These are phyloP conservation scores for Leptodactylus fuscus DNA, from an alignment of 2,113 vertebrate genomes.

Conservation along the genomic window DNA sequence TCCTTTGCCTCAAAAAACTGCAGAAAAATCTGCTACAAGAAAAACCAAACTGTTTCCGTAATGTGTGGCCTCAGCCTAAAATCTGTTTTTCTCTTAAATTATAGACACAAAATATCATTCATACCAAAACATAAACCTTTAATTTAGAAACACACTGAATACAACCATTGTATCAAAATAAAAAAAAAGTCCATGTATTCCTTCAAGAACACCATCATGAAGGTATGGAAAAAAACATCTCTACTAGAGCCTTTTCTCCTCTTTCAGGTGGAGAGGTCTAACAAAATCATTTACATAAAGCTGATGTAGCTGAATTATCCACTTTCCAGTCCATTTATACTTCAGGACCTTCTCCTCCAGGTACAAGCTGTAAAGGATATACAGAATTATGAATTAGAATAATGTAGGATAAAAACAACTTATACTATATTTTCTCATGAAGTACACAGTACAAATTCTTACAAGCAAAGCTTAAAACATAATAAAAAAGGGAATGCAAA, in stretches of 20 bases:
- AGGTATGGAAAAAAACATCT: neutral
- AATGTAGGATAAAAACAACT: too few species aligned
- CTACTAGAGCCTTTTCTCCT: neutral
- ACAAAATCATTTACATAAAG: neutral
- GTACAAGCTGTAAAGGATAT: slow-evolving; percentile 83
- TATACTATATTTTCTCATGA: too few species aligned
- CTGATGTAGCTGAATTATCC: neutral
- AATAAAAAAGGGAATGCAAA: too few species aligned
- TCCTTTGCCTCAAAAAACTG: too few species aligned
- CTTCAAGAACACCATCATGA: neutral
- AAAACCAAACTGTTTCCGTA: too few species aligned
- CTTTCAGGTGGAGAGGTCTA: neutral
- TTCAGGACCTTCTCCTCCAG: slow-evolving; percentile 97
- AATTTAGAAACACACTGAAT: neutral
- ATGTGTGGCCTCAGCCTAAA: too few species aligned
- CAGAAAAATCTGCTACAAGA: too few species aligned
- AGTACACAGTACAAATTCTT: too few species aligned
- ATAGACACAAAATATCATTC: neutral
- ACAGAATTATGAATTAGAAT: too few species aligned
- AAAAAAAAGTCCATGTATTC: neutral
- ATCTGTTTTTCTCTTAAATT: too few species aligned
- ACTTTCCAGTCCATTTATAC: slow-evolving; percentile 73
- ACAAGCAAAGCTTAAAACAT: too few species aligned
- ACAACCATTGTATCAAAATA: neutral
- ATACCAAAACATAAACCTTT: slow-evolving; percentile 12